Evolutionary conservation across 2,113 vertebrate species (phyloP).

Genomic region (Larimichthys crocea): DNA sequence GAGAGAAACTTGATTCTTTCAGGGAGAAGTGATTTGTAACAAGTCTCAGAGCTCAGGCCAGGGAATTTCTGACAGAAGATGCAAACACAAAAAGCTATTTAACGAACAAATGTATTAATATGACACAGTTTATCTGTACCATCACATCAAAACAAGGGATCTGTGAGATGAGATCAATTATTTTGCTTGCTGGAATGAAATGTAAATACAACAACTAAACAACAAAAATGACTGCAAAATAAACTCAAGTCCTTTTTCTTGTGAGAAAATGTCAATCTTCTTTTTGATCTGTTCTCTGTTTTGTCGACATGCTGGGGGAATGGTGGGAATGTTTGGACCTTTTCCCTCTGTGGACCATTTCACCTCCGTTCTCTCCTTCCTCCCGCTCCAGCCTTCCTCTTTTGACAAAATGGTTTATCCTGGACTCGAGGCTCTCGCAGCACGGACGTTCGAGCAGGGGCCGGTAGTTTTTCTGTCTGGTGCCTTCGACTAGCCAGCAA

Average conservation of each 20-base stretch:
- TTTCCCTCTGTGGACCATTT: conserved; percentile 68
- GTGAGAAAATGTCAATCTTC: conserved; percentile 16
- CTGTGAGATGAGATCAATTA: neutral
- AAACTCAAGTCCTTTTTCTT: conserved; percentile 6
- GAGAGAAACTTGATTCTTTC: no score
- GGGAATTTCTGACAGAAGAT: no score
- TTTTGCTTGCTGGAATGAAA: conserved; percentile 4
- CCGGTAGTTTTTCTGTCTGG: conserved; percentile 88
- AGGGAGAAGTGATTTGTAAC: no score
- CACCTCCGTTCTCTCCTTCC: conserved; percentile 77
- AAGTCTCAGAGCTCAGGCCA: no score
- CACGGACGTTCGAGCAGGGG: conserved; percentile 89
- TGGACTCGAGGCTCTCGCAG: conserved; percentile 92
- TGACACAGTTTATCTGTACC: no score
- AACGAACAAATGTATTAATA: no score
- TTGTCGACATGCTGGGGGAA: conserved; percentile 12
- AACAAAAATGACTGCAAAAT: conserved; percentile 3
- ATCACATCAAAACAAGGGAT: no score
- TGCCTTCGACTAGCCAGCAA: conserved; percentile 89
- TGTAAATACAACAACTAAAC: neutral
- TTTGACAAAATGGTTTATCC: conserved; percentile 90
- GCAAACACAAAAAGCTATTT: no score
- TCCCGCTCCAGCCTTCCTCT: conserved; percentile 88
- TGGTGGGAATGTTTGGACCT: conserved; percentile 65
- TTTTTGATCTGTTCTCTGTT: conserved; percentile 26